These are phyloP conservation scores for Epistrophella euchroma DNA, from an alignment of 2,888 invertebrate genomes.

Conservation along the genomic window DNA sequence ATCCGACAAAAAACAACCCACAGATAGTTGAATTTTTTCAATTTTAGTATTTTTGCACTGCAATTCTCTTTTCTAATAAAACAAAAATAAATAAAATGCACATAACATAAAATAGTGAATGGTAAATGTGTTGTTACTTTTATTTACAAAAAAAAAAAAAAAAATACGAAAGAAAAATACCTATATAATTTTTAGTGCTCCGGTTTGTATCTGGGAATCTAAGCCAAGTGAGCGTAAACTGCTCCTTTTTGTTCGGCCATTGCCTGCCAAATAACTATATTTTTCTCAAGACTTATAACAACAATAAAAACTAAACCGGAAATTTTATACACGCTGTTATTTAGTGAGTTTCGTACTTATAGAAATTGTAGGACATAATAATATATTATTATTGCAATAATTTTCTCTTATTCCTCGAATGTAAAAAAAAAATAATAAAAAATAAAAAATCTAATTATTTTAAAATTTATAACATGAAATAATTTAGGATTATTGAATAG, in stretches of 20 bases:
- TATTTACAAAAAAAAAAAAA: conserved; percentile 11
- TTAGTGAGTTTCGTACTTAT: conserved; percentile 43
- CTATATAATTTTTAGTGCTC: conserved; percentile 55
- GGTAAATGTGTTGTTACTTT: conserved; percentile 28
- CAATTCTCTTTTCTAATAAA: conserved; percentile 47
- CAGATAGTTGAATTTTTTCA: conserved; percentile 28
- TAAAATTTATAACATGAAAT: conserved; percentile 81
- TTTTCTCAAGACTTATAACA: conserved; percentile 53
- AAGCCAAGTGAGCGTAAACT: conserved; percentile 45
- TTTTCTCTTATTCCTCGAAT: conserved; percentile 50
- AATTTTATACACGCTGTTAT: conserved; percentile 48
- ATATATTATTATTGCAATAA: conserved; percentile 82
- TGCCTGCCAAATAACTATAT: conserved; percentile 54
- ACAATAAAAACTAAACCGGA: conserved; percentile 56
- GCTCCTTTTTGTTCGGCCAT: conserved; percentile 31
- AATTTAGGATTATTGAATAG: conserved; percentile 78
- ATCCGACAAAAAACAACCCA: conserved; percentile 49
- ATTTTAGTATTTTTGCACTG: conserved; percentile 30
- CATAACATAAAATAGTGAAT: conserved; percentile 17
- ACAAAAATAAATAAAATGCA: conserved; percentile 41
- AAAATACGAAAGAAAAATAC: too few relatives aligned
- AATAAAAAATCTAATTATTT: conserved; percentile 81
- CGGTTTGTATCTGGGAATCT: conserved; percentile 46
- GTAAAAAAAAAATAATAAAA: conserved; percentile 76
- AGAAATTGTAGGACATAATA: conserved; percentile 80